These are phyloP conservation scores for Diacarnus erythraeanus DNA, from an alignment of 37 sponge, comb jelly and placozoan genomes.

Conservation along the genomic window DNA sequence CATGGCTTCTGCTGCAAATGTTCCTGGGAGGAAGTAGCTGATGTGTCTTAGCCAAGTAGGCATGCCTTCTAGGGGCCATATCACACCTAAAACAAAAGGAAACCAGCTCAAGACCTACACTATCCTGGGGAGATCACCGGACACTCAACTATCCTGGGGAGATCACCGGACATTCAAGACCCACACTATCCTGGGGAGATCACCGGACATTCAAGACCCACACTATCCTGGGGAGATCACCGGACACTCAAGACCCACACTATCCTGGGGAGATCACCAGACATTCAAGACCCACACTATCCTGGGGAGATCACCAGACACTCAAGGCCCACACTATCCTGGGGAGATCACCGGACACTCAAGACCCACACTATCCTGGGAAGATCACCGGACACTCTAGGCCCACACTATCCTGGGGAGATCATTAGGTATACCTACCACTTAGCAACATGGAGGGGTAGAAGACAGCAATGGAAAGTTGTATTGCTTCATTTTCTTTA, in stretches of 20 bases:
- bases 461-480: conserved; percentile 59
- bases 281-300: too few species aligned
- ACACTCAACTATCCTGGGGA: too few species aligned
- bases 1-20: conserved; percentile 76
- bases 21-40: conserved; percentile 59
- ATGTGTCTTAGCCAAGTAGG: conserved; percentile 67
- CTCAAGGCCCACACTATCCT: too few species aligned
- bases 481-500: conserved; percentile 61
- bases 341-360: too few species aligned
- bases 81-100: conserved; percentile 55
- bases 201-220: too few species aligned
- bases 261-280: too few species aligned
- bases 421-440: conserved; percentile 39
- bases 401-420: background rate
- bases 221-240: too few species aligned
- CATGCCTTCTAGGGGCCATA: conserved; percentile 88
- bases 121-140: too few species aligned
- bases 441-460: conserved; percentile 75
- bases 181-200: too few species aligned
- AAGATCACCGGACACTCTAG: background rate
- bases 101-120: background rate
- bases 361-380: too few species aligned
- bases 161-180: too few species aligned
- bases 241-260: background rate
- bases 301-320: too few species aligned